Evolutionary conservation across 2,113 vertebrate species (phyloP).

Genomic region (Tor tambroides): DNA sequence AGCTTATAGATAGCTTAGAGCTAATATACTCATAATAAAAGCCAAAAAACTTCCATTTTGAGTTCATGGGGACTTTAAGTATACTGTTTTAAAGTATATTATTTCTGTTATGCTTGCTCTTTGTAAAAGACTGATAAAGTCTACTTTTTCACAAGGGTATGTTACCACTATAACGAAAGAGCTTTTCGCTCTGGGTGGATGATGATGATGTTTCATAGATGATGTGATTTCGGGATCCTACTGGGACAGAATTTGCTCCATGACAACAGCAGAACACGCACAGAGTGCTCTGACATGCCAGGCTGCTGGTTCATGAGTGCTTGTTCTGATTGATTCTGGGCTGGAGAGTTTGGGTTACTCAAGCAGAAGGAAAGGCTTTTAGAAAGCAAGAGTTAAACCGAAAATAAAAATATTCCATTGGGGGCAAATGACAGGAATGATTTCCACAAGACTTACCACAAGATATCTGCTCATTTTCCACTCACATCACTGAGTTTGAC

Average conservation of each 20-base stretch:
- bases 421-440: constrained; percentile 3
- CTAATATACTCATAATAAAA: no score
- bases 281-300: not conserved
- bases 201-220: not conserved
- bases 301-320: not conserved
- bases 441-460: not conserved
- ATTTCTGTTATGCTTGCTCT: not conserved
- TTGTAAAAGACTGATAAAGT: not conserved
- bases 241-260: constrained; percentile 1
- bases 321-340: constrained; percentile 21
- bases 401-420: constrained; percentile 25
- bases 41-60: no score
- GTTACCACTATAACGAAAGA: not conserved
- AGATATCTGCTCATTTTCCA: constrained; percentile 16
- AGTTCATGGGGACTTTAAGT: not conserved
- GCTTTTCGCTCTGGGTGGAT: not conserved
- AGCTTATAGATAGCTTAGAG: no score
- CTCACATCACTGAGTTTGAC: constrained; percentile 10
- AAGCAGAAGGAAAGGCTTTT: constrained; percentile 35
- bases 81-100: not conserved
- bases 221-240: not conserved
- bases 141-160: not conserved
- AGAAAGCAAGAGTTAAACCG: constrained; percentile 11
- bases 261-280: not conserved
- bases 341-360: not conserved